Conservation (phyloP, 2,113 vertebrate genomes). For the Prietella phreatophila region DNA sequence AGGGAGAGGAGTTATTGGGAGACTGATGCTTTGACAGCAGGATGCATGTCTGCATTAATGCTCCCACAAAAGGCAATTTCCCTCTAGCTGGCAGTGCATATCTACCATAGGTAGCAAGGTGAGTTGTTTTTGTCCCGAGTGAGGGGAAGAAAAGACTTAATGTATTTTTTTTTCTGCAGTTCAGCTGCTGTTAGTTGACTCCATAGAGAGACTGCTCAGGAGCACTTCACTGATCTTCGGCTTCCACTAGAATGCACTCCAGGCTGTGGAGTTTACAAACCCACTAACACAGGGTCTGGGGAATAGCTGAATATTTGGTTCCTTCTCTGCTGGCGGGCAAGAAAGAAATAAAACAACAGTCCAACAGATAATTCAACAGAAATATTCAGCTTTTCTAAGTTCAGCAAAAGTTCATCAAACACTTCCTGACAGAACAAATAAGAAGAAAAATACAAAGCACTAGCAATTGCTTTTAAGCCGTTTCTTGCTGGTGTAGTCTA, state of each 20-base stretch:
- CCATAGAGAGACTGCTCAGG: constrained; percentile 63
- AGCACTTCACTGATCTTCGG: constrained; percentile 70
- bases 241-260: constrained; percentile 72
- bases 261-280: constrained; percentile 70
- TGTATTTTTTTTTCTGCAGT: constrained; percentile 64
- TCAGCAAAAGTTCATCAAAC: constrained; percentile 70
- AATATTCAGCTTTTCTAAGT: constrained; percentile 55
- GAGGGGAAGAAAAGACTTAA: constrained; percentile 58
- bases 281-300: constrained; percentile 70
- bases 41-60: constrained; percentile 77
- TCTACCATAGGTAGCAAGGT: constrained; percentile 69
- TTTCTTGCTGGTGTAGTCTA: not conserved
- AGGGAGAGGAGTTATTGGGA: constrained; percentile 60
- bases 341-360: constrained; percentile 57
- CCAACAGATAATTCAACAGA: constrained; percentile 56
- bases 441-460: not conserved
- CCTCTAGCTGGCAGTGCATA: constrained; percentile 65
- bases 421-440: constrained; percentile 22
- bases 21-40: constrained; percentile 71
- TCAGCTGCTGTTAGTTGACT: constrained; percentile 50
- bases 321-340: constrained; percentile 63
- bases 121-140: constrained; percentile 65
- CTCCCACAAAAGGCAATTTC: constrained; percentile 75
- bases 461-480: not conserved
- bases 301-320: constrained; percentile 62